These are phyloP conservation scores for Cochlearius cochlearius DNA, from an alignment of 2,113 vertebrate genomes.

Conservation along the genomic window DNA sequence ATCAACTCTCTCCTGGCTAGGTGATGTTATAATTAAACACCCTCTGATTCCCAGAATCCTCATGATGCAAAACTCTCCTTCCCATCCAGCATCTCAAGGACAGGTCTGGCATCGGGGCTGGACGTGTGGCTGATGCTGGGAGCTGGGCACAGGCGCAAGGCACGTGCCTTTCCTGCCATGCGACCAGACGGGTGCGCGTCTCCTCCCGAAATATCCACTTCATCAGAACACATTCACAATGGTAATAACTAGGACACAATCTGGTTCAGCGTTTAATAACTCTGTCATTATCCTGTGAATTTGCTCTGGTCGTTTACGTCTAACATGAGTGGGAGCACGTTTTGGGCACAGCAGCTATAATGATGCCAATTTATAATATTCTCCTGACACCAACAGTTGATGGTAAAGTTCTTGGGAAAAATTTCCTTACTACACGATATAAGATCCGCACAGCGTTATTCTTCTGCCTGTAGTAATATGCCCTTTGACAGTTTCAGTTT, in stretches of 20 bases:
- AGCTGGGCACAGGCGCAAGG: not conserved
- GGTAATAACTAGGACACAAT: not conserved
- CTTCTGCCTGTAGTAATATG: not conserved
- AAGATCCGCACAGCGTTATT: not conserved
- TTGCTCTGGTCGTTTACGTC: not conserved
- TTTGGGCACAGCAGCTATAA: not conserved
- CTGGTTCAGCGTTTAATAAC: not conserved
- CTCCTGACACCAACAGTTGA: not conserved
- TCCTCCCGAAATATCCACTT: not conserved
- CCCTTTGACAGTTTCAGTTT: constrained; percentile 7
- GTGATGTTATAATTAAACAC: not conserved
- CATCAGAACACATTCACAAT: not conserved
- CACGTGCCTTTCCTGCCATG: accelerated
- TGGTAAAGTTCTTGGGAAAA: not conserved
- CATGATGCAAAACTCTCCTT: not conserved
- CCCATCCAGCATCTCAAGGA: not conserved
- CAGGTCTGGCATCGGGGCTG: not conserved
- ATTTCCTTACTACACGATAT: not conserved
- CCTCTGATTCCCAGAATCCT: not conserved
- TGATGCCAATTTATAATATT: not conserved
- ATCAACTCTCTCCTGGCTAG: not conserved
- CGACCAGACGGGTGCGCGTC: accelerated
- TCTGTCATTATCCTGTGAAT: not conserved
- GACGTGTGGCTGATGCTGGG: accelerated
- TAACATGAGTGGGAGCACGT: not conserved